A percentile compares a stretch with the other conserved stretches of the same genome.
phyloP scores from a whole-genome alignment of 1,140 invertebrate genomes.

The Drosophila orena region DNA sequence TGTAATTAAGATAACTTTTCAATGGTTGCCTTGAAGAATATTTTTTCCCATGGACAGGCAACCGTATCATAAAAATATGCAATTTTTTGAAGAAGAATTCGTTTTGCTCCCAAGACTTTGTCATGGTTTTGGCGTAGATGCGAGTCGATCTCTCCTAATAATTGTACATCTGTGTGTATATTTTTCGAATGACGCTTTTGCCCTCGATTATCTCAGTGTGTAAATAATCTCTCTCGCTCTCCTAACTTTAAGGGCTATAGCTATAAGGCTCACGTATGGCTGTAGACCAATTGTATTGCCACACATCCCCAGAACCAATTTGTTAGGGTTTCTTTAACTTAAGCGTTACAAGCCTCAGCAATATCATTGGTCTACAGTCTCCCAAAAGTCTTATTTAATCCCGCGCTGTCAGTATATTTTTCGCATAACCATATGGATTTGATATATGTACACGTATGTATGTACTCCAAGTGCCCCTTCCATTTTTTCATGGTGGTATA shows the following conservation, averaged over 20 bases:
- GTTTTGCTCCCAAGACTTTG: neutral
- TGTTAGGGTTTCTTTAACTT: conserved; percentile 25
- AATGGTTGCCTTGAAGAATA: too few relatives aligned
- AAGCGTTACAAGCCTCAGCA: conserved; percentile 13
- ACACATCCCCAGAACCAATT: conserved; percentile 35
- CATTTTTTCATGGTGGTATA: conserved; percentile 35
- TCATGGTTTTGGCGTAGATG: conserved; percentile 9
- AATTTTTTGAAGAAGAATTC: neutral
- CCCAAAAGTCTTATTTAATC: neutral
- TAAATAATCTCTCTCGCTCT: conserved; percentile 52
- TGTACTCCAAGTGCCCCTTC: conserved; percentile 50
- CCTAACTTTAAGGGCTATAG: conserved; percentile 24
- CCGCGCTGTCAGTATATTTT: conserved; percentile 11
- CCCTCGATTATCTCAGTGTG: conserved; percentile 62
- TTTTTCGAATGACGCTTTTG: conserved; percentile 75
- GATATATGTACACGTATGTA: neutral
- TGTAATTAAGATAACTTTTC: neutral
- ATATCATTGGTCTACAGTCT: conserved; percentile 7
- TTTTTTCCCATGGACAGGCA: neutral
- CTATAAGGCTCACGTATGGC: conserved; percentile 3
- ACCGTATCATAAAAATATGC: neutral
- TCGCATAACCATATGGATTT: conserved; percentile 9
- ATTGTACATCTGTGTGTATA: conserved; percentile 69
- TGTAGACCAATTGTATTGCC: conserved; percentile 6
- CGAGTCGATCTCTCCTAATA: conserved; percentile 18